These are phyloP conservation scores for Panulirus ornatus DNA, from an alignment of 1,140 invertebrate genomes.

Conservation along the genomic window DNA sequence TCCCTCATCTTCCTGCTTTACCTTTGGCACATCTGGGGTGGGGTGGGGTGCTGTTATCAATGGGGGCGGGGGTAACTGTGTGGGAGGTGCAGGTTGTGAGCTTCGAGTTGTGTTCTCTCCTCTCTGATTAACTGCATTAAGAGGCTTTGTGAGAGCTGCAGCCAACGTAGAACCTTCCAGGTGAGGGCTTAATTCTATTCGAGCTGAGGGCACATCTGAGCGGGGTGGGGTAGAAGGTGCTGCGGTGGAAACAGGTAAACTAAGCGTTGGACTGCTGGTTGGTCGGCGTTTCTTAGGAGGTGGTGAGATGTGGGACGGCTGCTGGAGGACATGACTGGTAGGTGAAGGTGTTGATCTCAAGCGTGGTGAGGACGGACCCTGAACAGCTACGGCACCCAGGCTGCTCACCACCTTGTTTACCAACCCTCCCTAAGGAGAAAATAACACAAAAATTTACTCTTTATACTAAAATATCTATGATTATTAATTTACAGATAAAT, in stretches of 20 bases:
- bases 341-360: slow-evolving; percentile 63
- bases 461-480: too few species aligned
- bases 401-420: slow-evolving; percentile 67
- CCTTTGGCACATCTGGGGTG: slow-evolving; percentile 70
- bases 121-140: slow-evolving; percentile 54
- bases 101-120: slow-evolving; percentile 48
- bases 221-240: slow-evolving; percentile 69
- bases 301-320: slow-evolving; percentile 74
- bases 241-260: slow-evolving; percentile 69
- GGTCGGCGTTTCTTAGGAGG: slow-evolving; percentile 74
- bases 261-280: slow-evolving; percentile 64
- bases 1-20: slow-evolving; percentile 72
- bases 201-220: slow-evolving; percentile 56
- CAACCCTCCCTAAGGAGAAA: slow-evolving; percentile 50
- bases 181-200: slow-evolving; percentile 62
- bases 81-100: slow-evolving; percentile 49
- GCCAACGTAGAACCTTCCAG: slow-evolving; percentile 73
- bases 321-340: slow-evolving; percentile 60
- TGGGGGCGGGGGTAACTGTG: slow-evolving; percentile 66
- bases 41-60: slow-evolving; percentile 53
- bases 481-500: too few species aligned
- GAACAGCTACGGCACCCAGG: slow-evolving; percentile 59
- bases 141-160: slow-evolving; percentile 74
- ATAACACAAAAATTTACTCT: too few species aligned
- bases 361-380: slow-evolving; percentile 68